Base-by-base conservation (phyloP, 2,113 vertebrate genomes). In the Aegotheles bennettii region DNA sequence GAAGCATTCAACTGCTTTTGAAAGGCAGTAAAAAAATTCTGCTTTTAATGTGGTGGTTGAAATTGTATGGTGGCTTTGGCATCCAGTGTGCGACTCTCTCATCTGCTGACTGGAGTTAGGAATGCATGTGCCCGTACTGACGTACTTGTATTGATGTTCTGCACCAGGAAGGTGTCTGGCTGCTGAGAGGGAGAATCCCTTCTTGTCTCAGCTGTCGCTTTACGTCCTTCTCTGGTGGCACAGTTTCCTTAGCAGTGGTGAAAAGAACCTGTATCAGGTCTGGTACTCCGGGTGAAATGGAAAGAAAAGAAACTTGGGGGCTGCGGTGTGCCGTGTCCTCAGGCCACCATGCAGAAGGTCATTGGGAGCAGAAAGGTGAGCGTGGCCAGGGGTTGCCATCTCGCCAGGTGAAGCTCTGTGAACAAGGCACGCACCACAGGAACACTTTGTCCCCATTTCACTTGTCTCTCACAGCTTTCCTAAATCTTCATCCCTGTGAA, bases 341-440 rank as follows among this genome's bases (percentile, higher is more conserved):
- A 20, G 36, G 45, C n/a, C 29, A 16, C 47, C 29, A 16, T 17
- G 12, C 0, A 0, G 33, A 71, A 6, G 14, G 6, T 38, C 43
- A 7, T 4, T 11, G 50, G 63, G 43, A 86, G 28, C 56, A 67
- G 76, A 48, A 35, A 43, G 31, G 16, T 53, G 17, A 48, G 16
- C 0, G 1, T 9, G 56, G 57, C 57, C 42, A 11, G 35, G 15
- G n/a, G 5, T 3, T 68, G 57, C 35, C 64, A 64, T 26, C 13
- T 33, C 9, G 3, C 40, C 47, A 7, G 17, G 40, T 50, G 36
- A 74, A 60, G 23, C 29, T 18, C 24, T 48, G 18, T n/a, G 42
- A 79, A 42, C 19, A 11, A 28, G 16, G 9, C 26, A 35, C 2
- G 64, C 31, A 57, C n/a, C 59, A 60, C 54, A 60, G 59, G 56